phyloP scores from a whole-genome alignment of 2,888 invertebrate species.

The Meghimatium bilineatum region DNA sequence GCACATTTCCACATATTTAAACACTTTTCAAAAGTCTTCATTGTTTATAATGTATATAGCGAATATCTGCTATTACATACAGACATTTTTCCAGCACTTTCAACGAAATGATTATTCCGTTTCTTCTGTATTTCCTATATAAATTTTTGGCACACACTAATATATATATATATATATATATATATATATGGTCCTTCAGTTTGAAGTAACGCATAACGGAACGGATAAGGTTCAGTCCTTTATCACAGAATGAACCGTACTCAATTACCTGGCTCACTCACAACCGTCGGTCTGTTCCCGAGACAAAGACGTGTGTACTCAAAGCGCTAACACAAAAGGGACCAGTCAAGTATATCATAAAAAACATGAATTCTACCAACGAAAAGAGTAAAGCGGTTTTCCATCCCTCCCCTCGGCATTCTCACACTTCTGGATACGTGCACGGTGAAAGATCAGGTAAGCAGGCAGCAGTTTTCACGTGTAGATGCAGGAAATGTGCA shows the following conservation, averaged over 20 bases:
- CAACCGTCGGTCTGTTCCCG: not conserved
- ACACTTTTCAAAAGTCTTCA: too few species aligned
- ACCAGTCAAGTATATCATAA: not conserved
- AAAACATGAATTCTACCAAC: not conserved
- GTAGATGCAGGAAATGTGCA: conserved; percentile 5
- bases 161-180: too few species aligned
- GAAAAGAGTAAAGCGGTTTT: not conserved
- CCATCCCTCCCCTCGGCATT: not conserved
- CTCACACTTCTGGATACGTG: not conserved
- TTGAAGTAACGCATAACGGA: not conserved
- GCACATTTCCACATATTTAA: too few species aligned
- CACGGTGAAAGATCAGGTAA: not conserved
- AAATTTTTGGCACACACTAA: too few species aligned
- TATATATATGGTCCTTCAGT: too few species aligned
- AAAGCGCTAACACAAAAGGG: too few species aligned
- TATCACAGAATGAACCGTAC: not conserved
- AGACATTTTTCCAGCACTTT: not conserved
- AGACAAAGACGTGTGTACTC: too few species aligned
- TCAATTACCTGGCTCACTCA: too few species aligned
- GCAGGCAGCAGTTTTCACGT: not conserved
- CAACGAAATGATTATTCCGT: too few species aligned
- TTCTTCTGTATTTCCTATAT: too few species aligned
- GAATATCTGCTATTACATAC: not conserved
- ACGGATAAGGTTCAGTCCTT: not conserved
- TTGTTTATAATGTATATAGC: not conserved